Conservation (phyloP, 1,140 invertebrate species). For the Aphelinus atriplicis region DNA sequence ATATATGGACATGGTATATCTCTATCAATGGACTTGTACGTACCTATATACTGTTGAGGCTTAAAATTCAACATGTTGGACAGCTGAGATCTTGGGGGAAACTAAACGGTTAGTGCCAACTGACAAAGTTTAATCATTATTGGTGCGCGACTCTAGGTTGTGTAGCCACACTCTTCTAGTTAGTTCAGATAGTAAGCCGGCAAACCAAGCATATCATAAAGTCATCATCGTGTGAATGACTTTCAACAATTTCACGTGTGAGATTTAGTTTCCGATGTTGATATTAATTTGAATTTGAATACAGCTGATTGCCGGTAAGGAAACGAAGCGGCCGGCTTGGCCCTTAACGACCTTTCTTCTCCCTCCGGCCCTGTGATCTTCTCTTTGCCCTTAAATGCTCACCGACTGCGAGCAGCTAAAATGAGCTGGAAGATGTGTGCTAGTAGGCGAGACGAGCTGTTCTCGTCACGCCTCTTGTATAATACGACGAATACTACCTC, state of each 20-base stretch:
- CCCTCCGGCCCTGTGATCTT: background rate
- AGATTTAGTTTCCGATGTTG: slow-evolving; percentile 17
- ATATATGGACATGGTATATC: too few relatives aligned
- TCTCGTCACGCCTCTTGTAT: slow-evolving; percentile 28
- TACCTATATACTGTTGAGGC: too few relatives aligned
- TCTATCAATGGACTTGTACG: too few relatives aligned
- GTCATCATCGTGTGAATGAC: background rate
- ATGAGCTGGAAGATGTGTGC: slow-evolving; percentile 3
- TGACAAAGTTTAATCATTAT: too few relatives aligned
- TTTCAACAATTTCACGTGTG: background rate
- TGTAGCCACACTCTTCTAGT: too few relatives aligned
- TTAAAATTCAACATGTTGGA: too few relatives aligned
- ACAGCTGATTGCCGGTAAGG: slow-evolving; percentile 44
- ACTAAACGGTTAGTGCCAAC: too few relatives aligned
- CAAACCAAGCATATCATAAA: too few relatives aligned
- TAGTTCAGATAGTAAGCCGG: too few relatives aligned
- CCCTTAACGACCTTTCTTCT: background rate
- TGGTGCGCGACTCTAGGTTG: too few relatives aligned
- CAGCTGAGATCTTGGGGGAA: too few relatives aligned
- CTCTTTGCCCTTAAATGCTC: background rate
- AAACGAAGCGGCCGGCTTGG: background rate
- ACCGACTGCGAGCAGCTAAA: background rate
- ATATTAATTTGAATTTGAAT: slow-evolving; percentile 54
- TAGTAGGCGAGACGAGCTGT: slow-evolving; percentile 8
- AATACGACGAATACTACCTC: slow-evolving; percentile 22